Base-by-base conservation (phyloP, 2,888 invertebrate species). In the Lycophotia porphyrea region DNA sequence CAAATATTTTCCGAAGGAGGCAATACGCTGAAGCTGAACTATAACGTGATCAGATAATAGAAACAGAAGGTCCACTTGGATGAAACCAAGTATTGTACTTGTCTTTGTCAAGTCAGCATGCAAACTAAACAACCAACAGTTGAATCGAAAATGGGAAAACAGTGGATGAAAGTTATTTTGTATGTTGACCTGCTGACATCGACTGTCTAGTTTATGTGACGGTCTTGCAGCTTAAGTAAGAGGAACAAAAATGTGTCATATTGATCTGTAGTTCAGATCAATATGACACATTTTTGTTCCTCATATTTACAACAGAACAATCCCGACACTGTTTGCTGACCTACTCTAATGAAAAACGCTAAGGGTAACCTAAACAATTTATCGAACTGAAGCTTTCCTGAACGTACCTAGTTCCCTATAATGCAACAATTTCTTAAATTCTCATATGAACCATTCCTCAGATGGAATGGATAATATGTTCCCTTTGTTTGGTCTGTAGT, bases 1-100 rank as follows among this genome's bases (percentile, higher is more conserved):
- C 49, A 84, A 84, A 81, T 84, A 81, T 81, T 75, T 74, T 63
- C 63, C 58, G 52, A 76, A 58, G 42, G 27, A 76, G 27, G 72
- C 58, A 71, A 74, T 55, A 60, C 60, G 31, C 55, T 52, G 65
- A 13, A 63, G 31, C 55, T 52, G 65, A 13, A 63, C 36, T 11
- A 21, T 61, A 65, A 24, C 24, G 9, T 27, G 21, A 24, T 39
- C 27, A 31, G 21, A 36, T 1, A 55, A 15, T 21, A 15, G 2
- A 18, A 27, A 3, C 81, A 84, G 81, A 84, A 83, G 76, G n/a
- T 1, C 13, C 55, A 71, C 63, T 58, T 15, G 24, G 1, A 18
- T n/a, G 13, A 7, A 24, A 11, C 58, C 58, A 58, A 58, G 31
- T 1, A 9, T 60, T 21, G 60, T 21, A 34, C 60, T 11, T 60